These are phyloP conservation scores for Heliconius nattereri DNA, from an alignment of 1,140 invertebrate genomes.

Conservation along the genomic window DNA sequence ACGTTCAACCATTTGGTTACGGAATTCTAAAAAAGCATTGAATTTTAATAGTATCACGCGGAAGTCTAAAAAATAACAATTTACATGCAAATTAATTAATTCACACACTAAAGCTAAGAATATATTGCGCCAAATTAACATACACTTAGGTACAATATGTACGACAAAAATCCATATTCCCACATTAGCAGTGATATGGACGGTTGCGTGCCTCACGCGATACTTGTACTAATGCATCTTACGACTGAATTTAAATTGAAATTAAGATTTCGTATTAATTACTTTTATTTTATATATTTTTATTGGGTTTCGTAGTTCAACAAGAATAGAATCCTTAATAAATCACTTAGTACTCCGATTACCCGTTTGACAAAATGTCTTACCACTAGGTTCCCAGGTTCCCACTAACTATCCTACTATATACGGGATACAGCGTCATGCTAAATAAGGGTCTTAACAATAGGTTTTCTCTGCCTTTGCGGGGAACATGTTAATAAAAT, in stretches of 20 bases:
- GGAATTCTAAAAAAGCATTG: too few relatives aligned
- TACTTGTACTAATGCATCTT: background rate
- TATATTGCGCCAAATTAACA: background rate
- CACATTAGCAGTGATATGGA: background rate
- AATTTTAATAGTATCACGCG: background rate
- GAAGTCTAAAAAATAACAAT: background rate
- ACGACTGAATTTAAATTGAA: background rate
- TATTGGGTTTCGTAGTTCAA: too few relatives aligned
- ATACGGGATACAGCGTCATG: too few relatives aligned
- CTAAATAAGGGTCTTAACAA: too few relatives aligned
- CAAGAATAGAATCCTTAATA: too few relatives aligned
- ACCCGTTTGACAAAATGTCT: too few relatives aligned
- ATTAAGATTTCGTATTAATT: background rate
- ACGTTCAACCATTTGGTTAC: too few relatives aligned
- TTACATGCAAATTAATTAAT: background rate
- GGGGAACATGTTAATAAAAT: too few relatives aligned
- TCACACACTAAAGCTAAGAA: background rate
- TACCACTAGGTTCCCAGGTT: too few relatives aligned
- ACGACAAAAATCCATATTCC: background rate
- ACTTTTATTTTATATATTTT: background rate
- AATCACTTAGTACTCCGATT: too few relatives aligned
- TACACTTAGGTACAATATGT: background rate
- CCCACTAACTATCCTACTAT: too few relatives aligned
- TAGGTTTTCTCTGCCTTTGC: too few relatives aligned
- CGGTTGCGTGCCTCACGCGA: constrained; percentile 4